Evolutionary conservation across 2,797 vertebrate genomes (phyloP).

Genomic region (Clarias laeviceps): DNA sequence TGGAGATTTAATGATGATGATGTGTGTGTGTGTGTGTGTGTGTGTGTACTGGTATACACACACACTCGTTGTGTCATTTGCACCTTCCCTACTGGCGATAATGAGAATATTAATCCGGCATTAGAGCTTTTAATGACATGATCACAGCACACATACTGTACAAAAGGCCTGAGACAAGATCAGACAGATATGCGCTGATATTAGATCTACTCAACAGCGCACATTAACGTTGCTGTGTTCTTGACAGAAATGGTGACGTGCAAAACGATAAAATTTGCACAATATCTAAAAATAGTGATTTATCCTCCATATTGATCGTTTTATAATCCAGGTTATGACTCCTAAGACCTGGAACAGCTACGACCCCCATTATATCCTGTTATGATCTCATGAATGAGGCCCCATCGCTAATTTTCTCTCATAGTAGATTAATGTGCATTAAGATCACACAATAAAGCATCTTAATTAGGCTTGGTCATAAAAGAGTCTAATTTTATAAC

Average conservation of each 20-base stretch:
- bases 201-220: conserved; percentile 16
- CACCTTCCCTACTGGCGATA: conserved; percentile 59
- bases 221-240: conserved; percentile 26
- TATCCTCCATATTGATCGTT: not conserved
- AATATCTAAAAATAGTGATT: conserved; percentile 19
- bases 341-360: conserved; percentile 29
- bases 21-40: not conserved
- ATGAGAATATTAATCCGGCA: conserved; percentile 56
- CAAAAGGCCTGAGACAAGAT: conserved; percentile 45
- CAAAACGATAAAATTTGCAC: conserved; percentile 22
- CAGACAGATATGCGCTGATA: conserved; percentile 43
- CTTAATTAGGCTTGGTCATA: conserved; percentile 44
- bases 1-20: conserved; percentile 23
- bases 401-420: conserved; percentile 36
- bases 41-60: not conserved
- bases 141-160: conserved; percentile 19
- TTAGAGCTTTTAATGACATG: conserved; percentile 44
- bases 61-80: conserved; percentile 39
- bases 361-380: conserved; percentile 37
- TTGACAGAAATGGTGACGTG: conserved; percentile 16
- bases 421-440: conserved; percentile 35
- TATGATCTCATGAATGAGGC: conserved; percentile 34
- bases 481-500: conserved; percentile 35
- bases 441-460: conserved; percentile 47
- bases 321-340: conserved; percentile 28